Base-by-base conservation (phyloP, 2,888 invertebrate species). In the Oeneis ivallda region DNA sequence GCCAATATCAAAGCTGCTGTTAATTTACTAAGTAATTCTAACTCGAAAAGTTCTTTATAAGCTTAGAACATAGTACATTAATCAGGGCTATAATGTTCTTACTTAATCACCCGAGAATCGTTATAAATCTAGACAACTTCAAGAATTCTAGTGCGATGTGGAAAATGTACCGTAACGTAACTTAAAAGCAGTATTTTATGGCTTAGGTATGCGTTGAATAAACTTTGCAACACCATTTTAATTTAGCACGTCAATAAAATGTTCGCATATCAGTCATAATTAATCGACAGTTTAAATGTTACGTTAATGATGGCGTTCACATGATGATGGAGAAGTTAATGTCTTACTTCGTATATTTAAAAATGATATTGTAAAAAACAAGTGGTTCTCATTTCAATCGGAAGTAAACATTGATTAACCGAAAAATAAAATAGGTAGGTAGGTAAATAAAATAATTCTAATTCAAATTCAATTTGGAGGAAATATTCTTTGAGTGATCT, bases 41-140 rank as follows among this genome's bases (percentile, higher is more conserved):
- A 37, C 37, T 7, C 7, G 9, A 15, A 47, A 47, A 17, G 15
- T 47, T 17, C 15, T 17, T 15, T 47, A 9, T 9, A 47, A 47
- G 17, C 3, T 9, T 17, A 15, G 15, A 47, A 58, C 62, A 26
- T 26, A n/a, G n/a, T n/a, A 26, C 26, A 53, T 66, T 66, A 62
- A 62, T 66, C 59, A 62, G 62, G 62, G n/a, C 62, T 45, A 59
- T 62, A 66, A 66, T 54, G 57, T 66, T 66, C 43, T 50, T 50
- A 62, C 34, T 52, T 41, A 39, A 62, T 62, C 66, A 57, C 49
- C 41, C 41, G 41, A 59, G 60, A 39, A 65, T 37, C 15, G 66
- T 15, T 54, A 66, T 66, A 66, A 66, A 66, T 66, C 53, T 63
- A 32, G 19, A 19, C 53, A 59, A 59, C 66, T 63, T 66, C 47